Conservation (phyloP, 2,797 vertebrate species). For the Phoeniculus purpureus region DNA sequence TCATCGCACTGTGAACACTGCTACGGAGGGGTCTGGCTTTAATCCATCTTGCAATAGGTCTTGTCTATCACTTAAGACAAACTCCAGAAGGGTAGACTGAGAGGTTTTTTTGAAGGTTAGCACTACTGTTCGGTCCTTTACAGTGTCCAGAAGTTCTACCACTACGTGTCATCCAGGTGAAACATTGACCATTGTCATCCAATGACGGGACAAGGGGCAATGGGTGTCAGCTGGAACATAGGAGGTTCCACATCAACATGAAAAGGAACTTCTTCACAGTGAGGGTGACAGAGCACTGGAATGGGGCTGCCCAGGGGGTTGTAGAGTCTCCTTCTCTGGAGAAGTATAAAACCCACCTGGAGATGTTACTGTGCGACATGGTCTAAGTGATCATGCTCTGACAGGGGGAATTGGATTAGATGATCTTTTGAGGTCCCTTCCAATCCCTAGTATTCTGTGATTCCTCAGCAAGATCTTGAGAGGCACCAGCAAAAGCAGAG, state of each 20-base stretch:
- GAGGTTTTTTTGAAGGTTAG: background rate
- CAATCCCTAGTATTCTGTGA: background rate
- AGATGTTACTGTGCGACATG: no score
- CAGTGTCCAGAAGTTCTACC: background rate
- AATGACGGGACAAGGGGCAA: no score
- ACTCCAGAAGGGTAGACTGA: background rate
- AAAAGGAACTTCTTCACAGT: no score
- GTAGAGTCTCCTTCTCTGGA: no score
- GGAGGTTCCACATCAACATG: background rate
- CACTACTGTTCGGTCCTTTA: background rate
- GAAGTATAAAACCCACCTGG: no score
- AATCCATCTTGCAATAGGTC: background rate
- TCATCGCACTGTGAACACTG: background rate
- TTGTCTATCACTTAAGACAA: background rate
- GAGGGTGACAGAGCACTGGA: no score
- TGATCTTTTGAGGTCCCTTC: no score
- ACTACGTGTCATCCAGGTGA: background rate
- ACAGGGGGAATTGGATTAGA: no score
- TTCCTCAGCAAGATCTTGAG: background rate
- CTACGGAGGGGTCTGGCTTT: background rate
- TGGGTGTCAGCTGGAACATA: no score
- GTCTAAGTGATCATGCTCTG: no score
- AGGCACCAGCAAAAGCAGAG: background rate
- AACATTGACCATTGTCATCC: accelerated
- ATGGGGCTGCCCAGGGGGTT: no score